phyloP scores from a whole-genome alignment of 2,797 vertebrate genomes.

The Phataginus tricuspis region DNA sequence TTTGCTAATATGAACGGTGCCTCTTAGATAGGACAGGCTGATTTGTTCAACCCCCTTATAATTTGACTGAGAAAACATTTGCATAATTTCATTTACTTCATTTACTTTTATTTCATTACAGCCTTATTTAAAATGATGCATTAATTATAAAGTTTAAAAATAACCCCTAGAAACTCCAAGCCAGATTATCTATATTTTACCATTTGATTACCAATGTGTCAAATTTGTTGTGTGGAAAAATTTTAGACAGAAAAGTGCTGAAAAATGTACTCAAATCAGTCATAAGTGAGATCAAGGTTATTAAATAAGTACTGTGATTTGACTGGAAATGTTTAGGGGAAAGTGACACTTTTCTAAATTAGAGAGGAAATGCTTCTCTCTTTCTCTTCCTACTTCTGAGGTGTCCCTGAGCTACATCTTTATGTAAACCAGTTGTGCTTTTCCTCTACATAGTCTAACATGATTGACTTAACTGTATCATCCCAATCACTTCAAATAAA shows the following conservation, averaged over 20 bases:
- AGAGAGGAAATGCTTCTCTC: neutral
- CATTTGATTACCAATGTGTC: neutral
- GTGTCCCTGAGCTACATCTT: neutral
- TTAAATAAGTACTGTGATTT: neutral
- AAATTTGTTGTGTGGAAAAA: neutral
- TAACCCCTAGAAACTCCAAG: neutral
- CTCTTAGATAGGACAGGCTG: neutral
- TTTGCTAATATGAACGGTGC: neutral
- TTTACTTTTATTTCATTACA: slow-evolving; percentile 38
- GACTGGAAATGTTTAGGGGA: neutral
- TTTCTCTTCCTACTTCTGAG: neutral
- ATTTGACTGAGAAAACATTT: neutral
- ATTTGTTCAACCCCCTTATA: neutral
- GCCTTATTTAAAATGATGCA: neutral
- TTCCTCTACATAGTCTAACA: neutral
- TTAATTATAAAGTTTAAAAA: slow-evolving; percentile 43
- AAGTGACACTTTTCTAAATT: neutral
- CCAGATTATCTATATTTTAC: neutral
- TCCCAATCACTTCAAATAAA: neutral
- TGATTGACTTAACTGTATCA: neutral
- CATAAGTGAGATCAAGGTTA: slow-evolving; percentile 40
- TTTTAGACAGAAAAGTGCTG: neutral
- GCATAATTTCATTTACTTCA: neutral
- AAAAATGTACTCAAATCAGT: neutral
- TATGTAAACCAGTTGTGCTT: neutral